Conservation (phyloP, 2,113 vertebrate genomes). For the Columbina picui region DNA sequence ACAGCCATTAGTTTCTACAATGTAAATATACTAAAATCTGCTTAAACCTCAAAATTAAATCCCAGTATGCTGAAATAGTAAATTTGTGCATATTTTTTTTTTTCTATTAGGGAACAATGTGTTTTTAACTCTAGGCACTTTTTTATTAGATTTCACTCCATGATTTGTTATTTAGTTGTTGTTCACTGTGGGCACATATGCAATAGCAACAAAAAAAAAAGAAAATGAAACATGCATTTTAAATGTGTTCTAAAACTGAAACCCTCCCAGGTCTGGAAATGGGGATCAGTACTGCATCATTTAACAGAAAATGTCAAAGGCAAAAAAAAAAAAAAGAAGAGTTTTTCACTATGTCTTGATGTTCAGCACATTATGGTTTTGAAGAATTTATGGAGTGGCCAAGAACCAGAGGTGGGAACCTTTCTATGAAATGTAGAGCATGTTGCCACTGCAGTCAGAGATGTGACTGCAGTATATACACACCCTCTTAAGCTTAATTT, state of each 20-base stretch:
- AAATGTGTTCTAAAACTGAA: conserved; percentile 8
- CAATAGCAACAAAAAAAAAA: background rate
- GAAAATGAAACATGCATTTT: background rate
- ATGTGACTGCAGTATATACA: background rate
- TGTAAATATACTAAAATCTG: background rate
- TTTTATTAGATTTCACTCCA: conserved; percentile 37
- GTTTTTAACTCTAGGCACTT: conserved; percentile 34
- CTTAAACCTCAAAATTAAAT: conserved; percentile 15
- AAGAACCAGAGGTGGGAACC: background rate
- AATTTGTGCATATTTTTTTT: background rate
- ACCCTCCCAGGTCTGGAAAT: background rate
- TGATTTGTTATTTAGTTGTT: conserved; percentile 27
- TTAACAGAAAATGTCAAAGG: background rate
- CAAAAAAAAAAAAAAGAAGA: background rate
- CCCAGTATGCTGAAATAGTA: background rate
- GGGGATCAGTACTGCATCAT: background rate
- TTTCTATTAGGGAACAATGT: background rate
- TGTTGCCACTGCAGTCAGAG: background rate
- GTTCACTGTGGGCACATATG: background rate
- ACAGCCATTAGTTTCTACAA: background rate
- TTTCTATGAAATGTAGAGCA: background rate
- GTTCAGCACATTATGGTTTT: background rate
- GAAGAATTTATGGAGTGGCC: background rate
- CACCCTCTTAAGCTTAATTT: background rate
- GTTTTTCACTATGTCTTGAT: background rate